These are phyloP conservation scores for Gallinago stenura DNA, from an alignment of 2,797 vertebrate genomes.

Conservation along the genomic window DNA sequence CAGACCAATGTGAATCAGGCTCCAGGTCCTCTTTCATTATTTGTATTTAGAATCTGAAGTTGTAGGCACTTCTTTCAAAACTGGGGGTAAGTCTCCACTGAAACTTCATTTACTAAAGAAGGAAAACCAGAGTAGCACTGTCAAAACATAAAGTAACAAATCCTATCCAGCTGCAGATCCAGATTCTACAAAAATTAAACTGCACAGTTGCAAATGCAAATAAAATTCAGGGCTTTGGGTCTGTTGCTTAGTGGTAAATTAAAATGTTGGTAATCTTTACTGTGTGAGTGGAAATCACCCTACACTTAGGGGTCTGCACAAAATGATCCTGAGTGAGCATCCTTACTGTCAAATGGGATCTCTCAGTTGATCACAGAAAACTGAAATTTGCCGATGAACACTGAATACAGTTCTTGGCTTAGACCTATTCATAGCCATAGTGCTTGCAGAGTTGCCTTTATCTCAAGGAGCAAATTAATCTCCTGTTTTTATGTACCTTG, in stretches of 20 bases:
- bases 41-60: neutral
- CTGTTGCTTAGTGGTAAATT: neutral
- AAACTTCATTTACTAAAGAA: neutral
- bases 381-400: neutral
- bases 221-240: neutral
- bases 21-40: neutral
- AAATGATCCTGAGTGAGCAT: neutral
- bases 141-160: neutral
- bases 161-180: neutral
- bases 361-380: neutral
- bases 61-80: neutral
- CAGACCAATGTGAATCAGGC: neutral
- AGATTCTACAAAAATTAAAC: neutral
- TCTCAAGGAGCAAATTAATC: neutral
- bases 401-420: neutral
- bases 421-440: neutral
- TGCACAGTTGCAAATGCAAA: neutral
- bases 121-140: neutral
- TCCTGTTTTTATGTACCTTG: neutral
- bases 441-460: neutral
- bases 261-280: neutral
- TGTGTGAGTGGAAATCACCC: neutral
- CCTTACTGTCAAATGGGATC: neutral
- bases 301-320: neutral
- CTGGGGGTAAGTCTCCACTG: neutral